A percentile compares a stretch with the other conserved stretches of the same genome.
Evolutionary conservation across 2,888 invertebrate species (phyloP).

Genomic region (Parnassius orleans): DNA sequence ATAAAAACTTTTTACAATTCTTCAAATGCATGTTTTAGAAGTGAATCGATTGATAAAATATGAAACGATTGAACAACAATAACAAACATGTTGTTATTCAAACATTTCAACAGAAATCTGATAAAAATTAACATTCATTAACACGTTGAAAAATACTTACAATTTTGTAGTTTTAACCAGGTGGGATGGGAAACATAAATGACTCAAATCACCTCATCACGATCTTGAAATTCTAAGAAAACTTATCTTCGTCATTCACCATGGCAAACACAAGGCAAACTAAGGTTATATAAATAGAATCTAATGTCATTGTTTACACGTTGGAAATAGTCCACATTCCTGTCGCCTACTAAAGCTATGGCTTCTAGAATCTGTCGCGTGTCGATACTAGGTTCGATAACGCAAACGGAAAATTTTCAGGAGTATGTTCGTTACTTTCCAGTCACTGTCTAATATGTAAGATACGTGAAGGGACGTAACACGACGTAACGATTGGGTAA

Average conservation of each 20-base stretch:
- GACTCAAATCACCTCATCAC: background rate
- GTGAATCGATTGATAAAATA: too few species aligned
- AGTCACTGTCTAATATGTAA: too few species aligned
- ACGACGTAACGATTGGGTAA: too few species aligned
- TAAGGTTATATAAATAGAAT: background rate
- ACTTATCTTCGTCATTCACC: background rate
- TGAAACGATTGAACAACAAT: too few species aligned
- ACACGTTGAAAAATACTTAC: conserved; percentile 1
- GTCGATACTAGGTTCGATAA: too few species aligned
- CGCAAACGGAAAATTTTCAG: too few species aligned
- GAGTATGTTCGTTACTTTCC: too few species aligned
- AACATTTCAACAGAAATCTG: background rate
- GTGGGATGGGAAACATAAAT: background rate
- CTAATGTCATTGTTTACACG: background rate
- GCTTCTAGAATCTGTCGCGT: too few species aligned
- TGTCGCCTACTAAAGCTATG: too few species aligned
- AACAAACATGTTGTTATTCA: background rate
- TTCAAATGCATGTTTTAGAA: too few species aligned
- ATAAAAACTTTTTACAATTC: too few species aligned
- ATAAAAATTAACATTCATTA: conserved; percentile 4
- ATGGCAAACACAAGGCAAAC: background rate
- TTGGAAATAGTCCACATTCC: background rate
- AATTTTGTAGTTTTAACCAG: background rate
- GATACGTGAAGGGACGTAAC: too few species aligned
- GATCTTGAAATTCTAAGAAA: conserved; percentile 1